A percentile compares a stretch with the other conserved stretches of the same genome.
Evolutionary conservation across 53 echinoderm and acorn worm species (phyloP).

Genomic region (Henricia sp.): DNA sequence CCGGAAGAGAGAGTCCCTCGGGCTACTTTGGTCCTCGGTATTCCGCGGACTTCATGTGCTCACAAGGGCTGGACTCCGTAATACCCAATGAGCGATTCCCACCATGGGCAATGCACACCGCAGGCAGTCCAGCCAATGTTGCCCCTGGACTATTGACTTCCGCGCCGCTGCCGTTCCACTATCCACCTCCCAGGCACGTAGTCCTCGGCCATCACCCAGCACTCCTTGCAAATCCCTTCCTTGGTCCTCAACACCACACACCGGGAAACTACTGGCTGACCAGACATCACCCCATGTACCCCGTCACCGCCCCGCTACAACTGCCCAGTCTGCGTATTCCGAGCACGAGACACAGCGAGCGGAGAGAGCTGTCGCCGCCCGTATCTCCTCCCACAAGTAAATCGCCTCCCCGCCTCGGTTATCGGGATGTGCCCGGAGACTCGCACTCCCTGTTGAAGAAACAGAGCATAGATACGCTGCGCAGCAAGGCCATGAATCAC

Average conservation of each 20-base stretch:
- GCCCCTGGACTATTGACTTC: conserved; percentile 4
- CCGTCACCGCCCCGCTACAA: conserved; percentile 11
- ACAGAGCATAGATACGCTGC: conserved; percentile 57
- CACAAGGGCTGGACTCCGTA: neutral
- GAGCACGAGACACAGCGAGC: neutral
- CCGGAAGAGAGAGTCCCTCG: conserved; percentile 69
- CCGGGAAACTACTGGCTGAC: conserved; percentile 28
- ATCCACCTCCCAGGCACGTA: conserved; percentile 1
- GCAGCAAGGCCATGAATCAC: conserved; percentile 48
- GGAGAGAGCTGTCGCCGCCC: conserved; percentile 17
- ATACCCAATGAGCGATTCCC: neutral
- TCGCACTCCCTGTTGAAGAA: conserved; percentile 30
- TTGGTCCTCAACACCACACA: neutral
- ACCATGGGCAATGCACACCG: neutral
- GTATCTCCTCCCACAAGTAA: neutral
- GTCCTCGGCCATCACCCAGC: conserved; percentile 15
- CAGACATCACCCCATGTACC: conserved; percentile 6
- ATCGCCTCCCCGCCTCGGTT: neutral
- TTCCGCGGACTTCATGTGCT: conserved; percentile 20
- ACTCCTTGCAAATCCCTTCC: conserved; percentile 4
- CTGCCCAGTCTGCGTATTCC: conserved; percentile 32
- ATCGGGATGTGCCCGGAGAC: conserved; percentile 5
- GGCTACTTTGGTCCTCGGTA: conserved; percentile 23
- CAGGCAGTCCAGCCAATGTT: neutral
- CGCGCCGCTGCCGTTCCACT: neutral